Percentiles rank a stretch among this genome's conserved stretches.
phyloP scores from a whole-genome alignment of 2,113 vertebrate species.

The Sakesphorus luctuosus region DNA sequence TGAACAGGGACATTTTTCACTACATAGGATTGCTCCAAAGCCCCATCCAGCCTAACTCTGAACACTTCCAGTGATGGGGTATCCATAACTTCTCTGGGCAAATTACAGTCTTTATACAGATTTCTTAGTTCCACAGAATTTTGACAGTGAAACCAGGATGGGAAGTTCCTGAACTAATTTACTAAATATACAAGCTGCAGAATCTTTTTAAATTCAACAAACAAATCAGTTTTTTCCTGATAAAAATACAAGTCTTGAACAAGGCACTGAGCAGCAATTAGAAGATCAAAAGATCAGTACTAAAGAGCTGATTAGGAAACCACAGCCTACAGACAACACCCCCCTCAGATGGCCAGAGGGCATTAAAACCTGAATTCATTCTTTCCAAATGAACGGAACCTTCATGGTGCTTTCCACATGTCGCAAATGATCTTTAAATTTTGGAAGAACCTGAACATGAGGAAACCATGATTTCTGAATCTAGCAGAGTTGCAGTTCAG shows the following conservation, averaged over 20 bases:
- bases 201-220: neutral
- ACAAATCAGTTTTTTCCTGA: neutral
- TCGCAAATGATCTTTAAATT: neutral
- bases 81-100: neutral
- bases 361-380: neutral
- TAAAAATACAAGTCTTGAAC: neutral
- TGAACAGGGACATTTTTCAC: neutral
- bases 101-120: neutral
- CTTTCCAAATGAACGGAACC: neutral
- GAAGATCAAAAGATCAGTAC: neutral
- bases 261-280: neutral
- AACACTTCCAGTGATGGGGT: neutral
- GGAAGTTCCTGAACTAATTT: neutral
- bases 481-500: neutral
- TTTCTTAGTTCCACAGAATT: neutral
- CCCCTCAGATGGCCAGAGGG: neutral
- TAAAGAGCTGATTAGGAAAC: neutral
- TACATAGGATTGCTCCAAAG: neutral
- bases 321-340: neutral
- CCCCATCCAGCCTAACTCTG: rapidly evolving
- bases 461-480: neutral
- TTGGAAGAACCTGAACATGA: neutral
- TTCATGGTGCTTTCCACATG: neutral
- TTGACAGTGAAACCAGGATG: neutral
- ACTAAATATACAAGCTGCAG: neutral